phyloP scores from a whole-genome alignment of 1,140 invertebrate genomes.

The Pachyrhynchus sulphureomaculatus region DNA sequence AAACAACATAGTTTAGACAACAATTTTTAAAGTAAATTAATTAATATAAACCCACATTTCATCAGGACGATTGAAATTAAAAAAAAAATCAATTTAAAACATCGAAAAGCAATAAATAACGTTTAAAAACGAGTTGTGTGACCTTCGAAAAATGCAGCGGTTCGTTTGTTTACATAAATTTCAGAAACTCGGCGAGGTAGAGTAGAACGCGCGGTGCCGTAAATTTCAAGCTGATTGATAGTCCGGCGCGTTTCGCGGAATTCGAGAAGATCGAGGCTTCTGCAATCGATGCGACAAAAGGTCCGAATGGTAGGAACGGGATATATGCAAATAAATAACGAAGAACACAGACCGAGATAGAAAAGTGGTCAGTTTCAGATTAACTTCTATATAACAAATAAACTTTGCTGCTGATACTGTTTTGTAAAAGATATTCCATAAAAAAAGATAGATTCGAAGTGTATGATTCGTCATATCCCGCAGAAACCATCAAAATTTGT shows the following conservation, averaged over 20 bases:
- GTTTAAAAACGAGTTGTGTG: neutral
- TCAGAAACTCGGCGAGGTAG: neutral
- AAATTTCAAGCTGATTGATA: constrained; percentile 2
- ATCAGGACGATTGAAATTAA: no score
- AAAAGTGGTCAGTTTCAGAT: neutral
- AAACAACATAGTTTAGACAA: no score
- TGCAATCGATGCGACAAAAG: neutral
- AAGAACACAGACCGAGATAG: no score
- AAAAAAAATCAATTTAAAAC: neutral
- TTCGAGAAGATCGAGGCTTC: neutral
- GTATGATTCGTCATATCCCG: no score
- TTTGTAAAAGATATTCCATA: no score
- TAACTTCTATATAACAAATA: neutral
- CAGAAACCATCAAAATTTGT: no score
- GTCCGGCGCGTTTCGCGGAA: constrained; percentile 13
- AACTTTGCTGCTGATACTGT: no score
- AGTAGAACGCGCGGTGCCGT: neutral
- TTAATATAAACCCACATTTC: neutral
- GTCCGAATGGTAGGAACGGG: neutral
- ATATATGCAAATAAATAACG: neutral
- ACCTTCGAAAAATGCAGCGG: neutral
- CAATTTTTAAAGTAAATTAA: no score
- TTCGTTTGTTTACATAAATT: constrained; percentile 14
- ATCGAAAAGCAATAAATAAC: constrained; percentile 5
- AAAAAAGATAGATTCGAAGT: no score